Conservation (phyloP, 2,113 vertebrate genomes). For the Prietella phreatophila region DNA sequence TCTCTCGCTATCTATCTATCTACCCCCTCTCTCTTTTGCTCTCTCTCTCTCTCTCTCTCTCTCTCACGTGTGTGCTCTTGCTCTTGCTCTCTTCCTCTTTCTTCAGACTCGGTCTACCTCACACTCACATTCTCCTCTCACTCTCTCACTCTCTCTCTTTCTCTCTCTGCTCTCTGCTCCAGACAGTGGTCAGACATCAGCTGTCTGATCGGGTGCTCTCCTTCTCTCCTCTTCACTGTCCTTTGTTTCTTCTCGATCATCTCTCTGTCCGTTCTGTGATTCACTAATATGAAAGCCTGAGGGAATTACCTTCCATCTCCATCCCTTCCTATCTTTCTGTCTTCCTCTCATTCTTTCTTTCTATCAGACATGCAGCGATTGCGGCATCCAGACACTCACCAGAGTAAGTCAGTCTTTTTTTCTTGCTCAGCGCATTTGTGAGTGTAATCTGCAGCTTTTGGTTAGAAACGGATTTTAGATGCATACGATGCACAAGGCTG, state of each 20-base stretch:
- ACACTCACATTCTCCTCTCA: slow-evolving; percentile 42
- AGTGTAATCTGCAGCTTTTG: not conserved
- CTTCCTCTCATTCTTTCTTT: slow-evolving; percentile 37
- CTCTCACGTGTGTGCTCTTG: not conserved
- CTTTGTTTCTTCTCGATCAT: slow-evolving; percentile 4
- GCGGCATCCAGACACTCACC: slow-evolving; percentile 35
- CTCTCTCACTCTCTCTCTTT: slow-evolving; percentile 19
- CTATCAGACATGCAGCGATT: slow-evolving; percentile 47
- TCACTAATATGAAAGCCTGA: not conserved
- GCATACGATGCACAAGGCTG: not conserved
- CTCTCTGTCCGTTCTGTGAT: slow-evolving; percentile 11
- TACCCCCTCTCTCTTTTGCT: no score
- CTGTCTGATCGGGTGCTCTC: slow-evolving; percentile 36
- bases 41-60: slow-evolving; percentile 18
- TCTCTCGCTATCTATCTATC: slow-evolving; percentile 20
- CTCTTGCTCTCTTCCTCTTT: no score
- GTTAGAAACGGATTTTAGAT: no score
- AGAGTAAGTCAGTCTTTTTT: slow-evolving; percentile 47
- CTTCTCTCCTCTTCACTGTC: not conserved
- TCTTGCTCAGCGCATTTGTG: slow-evolving; percentile 29
- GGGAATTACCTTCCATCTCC: slow-evolving; percentile 12
- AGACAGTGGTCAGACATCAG: slow-evolving; percentile 52
- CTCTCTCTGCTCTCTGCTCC: slow-evolving; percentile 49
- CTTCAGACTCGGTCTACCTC: slow-evolving; percentile 38
- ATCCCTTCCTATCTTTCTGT: not conserved